Conservation (phyloP, 2,888 invertebrate genomes). For the Rhaphigaster nebulosa region DNA sequence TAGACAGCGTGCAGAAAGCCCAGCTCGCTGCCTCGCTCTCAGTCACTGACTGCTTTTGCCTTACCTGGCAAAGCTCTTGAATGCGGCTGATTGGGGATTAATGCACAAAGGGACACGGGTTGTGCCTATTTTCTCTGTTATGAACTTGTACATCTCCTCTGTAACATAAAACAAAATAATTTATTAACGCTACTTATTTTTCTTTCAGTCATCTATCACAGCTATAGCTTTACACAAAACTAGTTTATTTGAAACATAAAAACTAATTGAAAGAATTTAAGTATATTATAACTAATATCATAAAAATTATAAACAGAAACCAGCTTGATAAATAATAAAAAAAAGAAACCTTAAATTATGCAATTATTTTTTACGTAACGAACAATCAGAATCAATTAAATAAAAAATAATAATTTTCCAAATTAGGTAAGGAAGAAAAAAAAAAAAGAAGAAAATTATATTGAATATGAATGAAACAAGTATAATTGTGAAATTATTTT, state of each 20-base stretch:
- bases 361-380: no score
- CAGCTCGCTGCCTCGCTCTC: conserved; percentile 52
- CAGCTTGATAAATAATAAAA: not conserved
- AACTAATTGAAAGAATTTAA: no score
- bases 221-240: no score
- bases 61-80: conserved; percentile 99
- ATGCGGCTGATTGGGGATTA: conserved; percentile 99
- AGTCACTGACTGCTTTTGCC: conserved; percentile 69
- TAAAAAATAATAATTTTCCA: no score
- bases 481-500: not conserved
- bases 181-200: not conserved
- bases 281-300: not conserved
- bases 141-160: conserved; percentile 99
- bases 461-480: not conserved
- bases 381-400: no score
- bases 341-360: no score
- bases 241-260: no score
- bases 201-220: not conserved
- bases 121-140: conserved; percentile 95
- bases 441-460: no score
- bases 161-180: conserved; percentile 69
- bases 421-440: no score
- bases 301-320: not conserved
- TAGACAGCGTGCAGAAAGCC: conserved; percentile 53
- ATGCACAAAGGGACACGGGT: conserved; percentile 98